Conservation (phyloP, 2,113 vertebrate genomes). For the Leptosomus discolor region DNA sequence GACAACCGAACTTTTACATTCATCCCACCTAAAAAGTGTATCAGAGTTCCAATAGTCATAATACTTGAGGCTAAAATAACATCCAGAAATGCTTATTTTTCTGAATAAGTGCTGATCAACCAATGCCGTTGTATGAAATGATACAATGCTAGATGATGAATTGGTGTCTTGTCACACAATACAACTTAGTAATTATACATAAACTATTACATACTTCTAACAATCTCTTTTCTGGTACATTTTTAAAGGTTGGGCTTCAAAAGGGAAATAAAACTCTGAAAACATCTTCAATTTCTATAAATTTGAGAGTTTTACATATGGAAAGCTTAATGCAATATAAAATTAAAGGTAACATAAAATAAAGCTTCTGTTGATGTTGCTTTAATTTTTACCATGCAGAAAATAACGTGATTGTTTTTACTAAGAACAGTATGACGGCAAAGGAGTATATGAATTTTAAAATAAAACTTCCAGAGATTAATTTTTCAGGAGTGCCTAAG, state of each 20-base stretch:
- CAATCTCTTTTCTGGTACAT: background rate
- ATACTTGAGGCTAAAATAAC: background rate
- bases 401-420: background rate
- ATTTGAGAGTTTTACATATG: background rate
- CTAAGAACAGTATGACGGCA: background rate
- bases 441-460: background rate
- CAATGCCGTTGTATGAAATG: background rate
- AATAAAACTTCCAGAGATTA: background rate
- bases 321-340: background rate
- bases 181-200: background rate
- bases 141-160: background rate
- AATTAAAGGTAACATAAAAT: background rate
- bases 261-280: background rate
- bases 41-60: background rate
- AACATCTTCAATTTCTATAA: background rate
- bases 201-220: background rate
- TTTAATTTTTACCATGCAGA: background rate
- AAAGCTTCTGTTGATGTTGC: background rate
- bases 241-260: background rate
- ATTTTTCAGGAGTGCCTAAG: background rate
- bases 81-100: background rate
- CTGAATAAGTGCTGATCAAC: background rate
- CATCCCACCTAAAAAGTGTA: background rate
- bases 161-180: background rate
- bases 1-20: background rate